phyloP scores from a whole-genome alignment of 2,888 invertebrate species.

The Metalampra italica region DNA sequence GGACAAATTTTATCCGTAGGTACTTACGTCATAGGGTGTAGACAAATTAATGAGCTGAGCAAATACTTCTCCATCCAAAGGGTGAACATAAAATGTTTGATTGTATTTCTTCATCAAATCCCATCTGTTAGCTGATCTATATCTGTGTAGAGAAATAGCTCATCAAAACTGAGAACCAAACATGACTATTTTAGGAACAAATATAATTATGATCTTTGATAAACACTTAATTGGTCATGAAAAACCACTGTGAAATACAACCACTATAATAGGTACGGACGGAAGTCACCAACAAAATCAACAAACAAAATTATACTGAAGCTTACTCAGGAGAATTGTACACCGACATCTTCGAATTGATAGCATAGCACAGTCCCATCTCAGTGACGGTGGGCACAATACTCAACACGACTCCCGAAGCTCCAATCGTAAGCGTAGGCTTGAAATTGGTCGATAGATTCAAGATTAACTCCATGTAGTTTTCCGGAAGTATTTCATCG shows the following conservation, averaged over 20 bases:
- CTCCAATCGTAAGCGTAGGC: conserved; percentile 74
- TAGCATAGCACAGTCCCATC: conserved; percentile 83
- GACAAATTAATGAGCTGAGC: conserved; percentile 85
- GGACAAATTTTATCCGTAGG: too few species aligned
- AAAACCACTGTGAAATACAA: too few species aligned
- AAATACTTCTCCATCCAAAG: conserved; percentile 86
- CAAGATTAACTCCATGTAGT: conserved; percentile 77
- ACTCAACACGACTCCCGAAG: conserved; percentile 65
- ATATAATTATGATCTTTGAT: too few species aligned
- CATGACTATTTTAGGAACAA: too few species aligned
- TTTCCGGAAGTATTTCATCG: conserved; percentile 71
- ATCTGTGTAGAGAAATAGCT: conserved; percentile 45
- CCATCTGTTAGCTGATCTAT: conserved; percentile 79
- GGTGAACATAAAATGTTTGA: conserved; percentile 80
- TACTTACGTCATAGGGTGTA: conserved; percentile 80
- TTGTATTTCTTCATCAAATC: conserved; percentile 53
- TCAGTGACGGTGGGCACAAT: conserved; percentile 82
- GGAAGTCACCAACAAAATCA: too few species aligned
- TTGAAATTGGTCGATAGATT: conserved; percentile 72
- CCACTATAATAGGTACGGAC: too few species aligned
- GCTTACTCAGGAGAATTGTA: conserved; percentile 79
- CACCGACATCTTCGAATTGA: conserved; percentile 81
- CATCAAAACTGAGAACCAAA: background rate
- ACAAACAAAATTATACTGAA: too few species aligned
- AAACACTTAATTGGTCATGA: too few species aligned